Conservation (phyloP, 2,797 vertebrate species). For the Danio choprae region DNA sequence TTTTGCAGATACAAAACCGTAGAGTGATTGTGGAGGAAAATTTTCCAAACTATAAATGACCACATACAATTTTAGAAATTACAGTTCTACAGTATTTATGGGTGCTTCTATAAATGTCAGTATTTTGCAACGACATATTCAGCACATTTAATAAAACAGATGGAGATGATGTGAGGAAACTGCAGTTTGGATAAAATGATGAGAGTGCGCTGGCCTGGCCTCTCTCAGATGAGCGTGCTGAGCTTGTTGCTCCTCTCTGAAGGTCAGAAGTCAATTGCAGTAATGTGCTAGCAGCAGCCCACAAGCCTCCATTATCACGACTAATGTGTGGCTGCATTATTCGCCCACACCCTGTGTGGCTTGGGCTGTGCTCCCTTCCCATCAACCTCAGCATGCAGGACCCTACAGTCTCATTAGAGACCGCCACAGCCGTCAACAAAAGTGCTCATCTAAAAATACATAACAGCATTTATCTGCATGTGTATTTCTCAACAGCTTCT, state of each 20-base stretch:
- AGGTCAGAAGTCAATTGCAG: slow-evolving; percentile 70
- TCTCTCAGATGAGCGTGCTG: slow-evolving; percentile 42
- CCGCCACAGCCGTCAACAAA: slow-evolving; percentile 31
- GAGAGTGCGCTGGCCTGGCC: slow-evolving; percentile 23
- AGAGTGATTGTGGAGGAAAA: not conserved
- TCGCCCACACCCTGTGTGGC: slow-evolving; percentile 55
- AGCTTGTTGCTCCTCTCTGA: slow-evolving; percentile 49
- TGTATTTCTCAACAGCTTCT: slow-evolving; percentile 22
- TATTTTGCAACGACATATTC: not conserved
- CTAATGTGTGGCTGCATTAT: slow-evolving; percentile 65
- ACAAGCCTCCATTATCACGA: slow-evolving; percentile 67
- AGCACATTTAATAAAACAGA: slow-evolving; percentile 31
- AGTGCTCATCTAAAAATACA: slow-evolving; percentile 32
- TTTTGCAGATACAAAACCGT: not conserved
- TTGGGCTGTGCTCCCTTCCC: slow-evolving; percentile 41
- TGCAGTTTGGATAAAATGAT: slow-evolving; percentile 29
- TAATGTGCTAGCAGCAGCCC: slow-evolving; percentile 67
- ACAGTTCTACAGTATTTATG: slow-evolving; percentile 4
- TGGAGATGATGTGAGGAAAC: slow-evolving; percentile 55
- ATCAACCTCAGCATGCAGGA: slow-evolving; percentile 44
- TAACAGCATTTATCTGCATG: slow-evolving; percentile 12
- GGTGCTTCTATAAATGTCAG: not conserved
- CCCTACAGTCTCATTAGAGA: slow-evolving; percentile 68
- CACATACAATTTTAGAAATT: not conserved
- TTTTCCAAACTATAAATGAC: not conserved